Evolutionary conservation across 2,888 invertebrate species (phyloP), one percentile per base, ranked within the genome.

Genomic region (Lepidocyrtinus sp.): DNA sequence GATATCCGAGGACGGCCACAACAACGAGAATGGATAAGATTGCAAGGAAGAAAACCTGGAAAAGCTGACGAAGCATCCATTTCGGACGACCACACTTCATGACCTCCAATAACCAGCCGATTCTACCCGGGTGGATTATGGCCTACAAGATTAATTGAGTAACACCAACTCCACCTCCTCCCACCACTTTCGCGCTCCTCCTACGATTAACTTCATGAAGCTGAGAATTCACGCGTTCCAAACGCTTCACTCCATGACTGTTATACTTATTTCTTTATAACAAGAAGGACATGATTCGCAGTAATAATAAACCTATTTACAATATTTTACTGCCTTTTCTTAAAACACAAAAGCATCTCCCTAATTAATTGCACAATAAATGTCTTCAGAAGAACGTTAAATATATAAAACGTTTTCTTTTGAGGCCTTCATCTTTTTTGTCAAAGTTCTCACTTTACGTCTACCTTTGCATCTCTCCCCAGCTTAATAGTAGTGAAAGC

Each of bases 31-130:
- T 59, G 17, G 74, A 69, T 21, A 85, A 75, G 50, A 85, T 80
- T 1, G 79, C 63, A 17, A 85, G 75, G 70, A 85, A 82, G 68
- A 85, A 85, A 21, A 81, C 77, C 70, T 82, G 77, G 72, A 85
- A 84, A 26, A 84, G 63, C 69, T 84, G 77, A 46, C 82, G 82
- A 46, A 84, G 65, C 62, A 82, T 69, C 84, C 84, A 84, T 84
- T 76, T 79, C 61, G 80, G 77, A 80, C 80, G 82, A 46, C 76
- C 79, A 75, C 83, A 83, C 75, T 74, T 77, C 84, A 84, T 84
- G 71, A 65, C 71, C 63, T 65, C 36, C n/a, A 36, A 36, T 7
- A 36, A 36, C 69, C 64, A 63, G 22, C 61, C 19, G n/a, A n/a
- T n/a, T n/a, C n/a, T n/a, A 69, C 21, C n/a, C 46, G 62, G n/a